Conservation (phyloP, 2,888 invertebrate genomes). For the Eupithecia vulgata region DNA sequence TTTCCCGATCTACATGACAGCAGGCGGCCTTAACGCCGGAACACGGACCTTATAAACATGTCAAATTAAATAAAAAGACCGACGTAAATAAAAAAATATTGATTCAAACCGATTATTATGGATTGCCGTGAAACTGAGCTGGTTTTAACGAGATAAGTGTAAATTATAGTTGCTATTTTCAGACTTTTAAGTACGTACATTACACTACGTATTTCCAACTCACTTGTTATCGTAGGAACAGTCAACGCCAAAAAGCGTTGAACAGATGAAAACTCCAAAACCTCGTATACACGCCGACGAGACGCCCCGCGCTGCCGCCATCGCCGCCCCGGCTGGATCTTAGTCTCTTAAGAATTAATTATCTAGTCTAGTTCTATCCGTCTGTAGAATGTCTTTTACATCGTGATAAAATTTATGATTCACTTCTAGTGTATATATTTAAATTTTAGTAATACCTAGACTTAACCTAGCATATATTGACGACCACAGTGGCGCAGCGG, state of each 20-base stretch:
- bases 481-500: too few species aligned
- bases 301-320: background rate
- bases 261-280: slow-evolving; percentile 2
- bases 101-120: slow-evolving; percentile 3
- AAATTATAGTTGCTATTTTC: slow-evolving; percentile 23
- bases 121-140: slow-evolving; percentile 1
- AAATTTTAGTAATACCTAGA: too few species aligned
- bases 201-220: background rate
- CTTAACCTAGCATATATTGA: too few species aligned
- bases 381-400: background rate
- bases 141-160: slow-evolving; percentile 16
- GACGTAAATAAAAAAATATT: slow-evolving; percentile 7
- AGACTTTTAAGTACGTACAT: slow-evolving; percentile 4
- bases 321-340: too few species aligned
- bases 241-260: background rate
- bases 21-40: slow-evolving; percentile 31
- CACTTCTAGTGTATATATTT: too few species aligned
- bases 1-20: slow-evolving; percentile 31
- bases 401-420: too few species aligned
- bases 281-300: background rate
- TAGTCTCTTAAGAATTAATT: too few species aligned
- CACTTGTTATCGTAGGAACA: background rate
- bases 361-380: too few species aligned
- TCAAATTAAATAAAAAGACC: slow-evolving; percentile 23
- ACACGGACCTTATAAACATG: slow-evolving; percentile 25